These are phyloP conservation scores for Gisinianus flammeolus DNA, from an alignment of 2,888 invertebrate species.

Conservation along the genomic window DNA sequence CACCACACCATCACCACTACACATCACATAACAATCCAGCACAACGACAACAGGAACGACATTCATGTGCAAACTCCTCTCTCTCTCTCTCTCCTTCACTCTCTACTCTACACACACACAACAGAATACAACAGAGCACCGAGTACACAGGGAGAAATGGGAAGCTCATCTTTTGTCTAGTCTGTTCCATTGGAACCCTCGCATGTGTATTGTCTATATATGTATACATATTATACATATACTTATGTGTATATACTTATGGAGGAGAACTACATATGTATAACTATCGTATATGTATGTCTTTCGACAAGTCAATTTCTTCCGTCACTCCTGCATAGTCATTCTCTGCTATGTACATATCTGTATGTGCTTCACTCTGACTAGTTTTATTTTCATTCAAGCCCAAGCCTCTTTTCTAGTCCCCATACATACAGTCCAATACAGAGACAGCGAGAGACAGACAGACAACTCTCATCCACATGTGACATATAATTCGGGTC, in stretches of 20 bases:
- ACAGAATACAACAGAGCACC: no score
- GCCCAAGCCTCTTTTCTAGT: neutral
- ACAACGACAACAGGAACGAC: neutral
- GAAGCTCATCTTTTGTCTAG: constrained; percentile 36
- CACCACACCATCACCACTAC: neutral
- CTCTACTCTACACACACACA: neutral
- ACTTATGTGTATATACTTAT: neutral
- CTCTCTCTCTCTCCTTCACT: neutral
- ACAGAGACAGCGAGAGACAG: neutral
- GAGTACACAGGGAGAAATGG: constrained; percentile 3
- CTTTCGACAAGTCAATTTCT: constrained; percentile 34
- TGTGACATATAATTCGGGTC: neutral
- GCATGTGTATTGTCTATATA: neutral
- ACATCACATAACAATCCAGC: neutral
- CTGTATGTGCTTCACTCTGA: neutral
- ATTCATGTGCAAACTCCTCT: neutral
- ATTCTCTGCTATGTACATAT: neutral
- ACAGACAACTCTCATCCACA: neutral
- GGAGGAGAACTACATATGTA: neutral
- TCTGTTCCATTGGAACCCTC: neutral
- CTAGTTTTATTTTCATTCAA: neutral
- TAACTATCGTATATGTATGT: constrained; percentile 1
- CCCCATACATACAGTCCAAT: neutral
- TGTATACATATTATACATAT: neutral
- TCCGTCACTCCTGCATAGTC: constrained; percentile 29